phyloP scores from a whole-genome alignment of 2,888 invertebrate species.

The Azorinus chamasolen region DNA sequence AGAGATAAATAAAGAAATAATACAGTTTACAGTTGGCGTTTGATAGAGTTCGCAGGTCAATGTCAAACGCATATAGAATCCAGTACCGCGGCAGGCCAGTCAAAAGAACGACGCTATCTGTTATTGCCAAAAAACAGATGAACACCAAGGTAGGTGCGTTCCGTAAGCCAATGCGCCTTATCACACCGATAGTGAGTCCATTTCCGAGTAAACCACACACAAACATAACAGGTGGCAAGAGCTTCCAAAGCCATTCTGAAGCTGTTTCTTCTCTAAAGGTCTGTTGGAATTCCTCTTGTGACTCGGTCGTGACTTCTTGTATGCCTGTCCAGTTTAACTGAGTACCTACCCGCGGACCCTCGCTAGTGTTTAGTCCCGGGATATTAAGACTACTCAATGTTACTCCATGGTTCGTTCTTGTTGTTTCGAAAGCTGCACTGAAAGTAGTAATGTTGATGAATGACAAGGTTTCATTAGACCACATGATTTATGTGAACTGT shows the following conservation, averaged over 20 bases:
- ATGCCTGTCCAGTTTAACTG: too few relatives aligned
- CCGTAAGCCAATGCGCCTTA: conserved; percentile 52
- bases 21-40: conserved; percentile 65
- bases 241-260: conserved; percentile 60
- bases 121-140: conserved; percentile 61
- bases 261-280: neutral
- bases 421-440: too few relatives aligned
- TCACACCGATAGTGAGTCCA: conserved; percentile 59
- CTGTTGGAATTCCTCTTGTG: neutral
- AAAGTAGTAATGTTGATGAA: too few relatives aligned
- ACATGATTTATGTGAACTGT: too few relatives aligned
- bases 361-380: too few relatives aligned
- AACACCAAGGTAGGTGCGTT: conserved; percentile 65
- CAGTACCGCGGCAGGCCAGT: conserved; percentile 64
- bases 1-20: conserved; percentile 67
- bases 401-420: too few relatives aligned
- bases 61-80: conserved; percentile 50
- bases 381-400: too few relatives aligned
- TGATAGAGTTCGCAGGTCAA: conserved; percentile 56
- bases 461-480: too few relatives aligned
- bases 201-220: conserved; percentile 66
- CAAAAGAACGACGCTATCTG: conserved; percentile 63
- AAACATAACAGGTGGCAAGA: conserved; percentile 63
- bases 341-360: too few relatives aligned
- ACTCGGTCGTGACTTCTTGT: too few relatives aligned